phyloP scores from a whole-genome alignment of 2,888 invertebrate species.

The Leucozona laternaria region DNA sequence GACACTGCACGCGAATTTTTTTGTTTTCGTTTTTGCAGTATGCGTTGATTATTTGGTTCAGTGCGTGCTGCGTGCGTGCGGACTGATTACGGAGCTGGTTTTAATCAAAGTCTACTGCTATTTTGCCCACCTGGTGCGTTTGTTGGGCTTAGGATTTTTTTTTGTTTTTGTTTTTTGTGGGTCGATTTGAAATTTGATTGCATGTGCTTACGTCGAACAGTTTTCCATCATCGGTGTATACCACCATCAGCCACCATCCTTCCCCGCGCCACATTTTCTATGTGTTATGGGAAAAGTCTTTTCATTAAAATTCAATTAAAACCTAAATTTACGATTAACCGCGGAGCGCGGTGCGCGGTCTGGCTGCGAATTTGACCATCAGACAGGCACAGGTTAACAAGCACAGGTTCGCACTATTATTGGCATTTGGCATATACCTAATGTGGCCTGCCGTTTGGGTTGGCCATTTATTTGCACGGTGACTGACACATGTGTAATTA shows the following conservation, averaged over 20 bases:
- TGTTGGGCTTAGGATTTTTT: slow-evolving; percentile 44
- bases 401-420: slow-evolving; percentile 42
- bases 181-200: slow-evolving; percentile 55
- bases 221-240: slow-evolving; percentile 63
- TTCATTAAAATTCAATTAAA: slow-evolving; percentile 76
- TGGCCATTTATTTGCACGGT: slow-evolving; percentile 55
- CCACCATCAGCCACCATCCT: neutral
- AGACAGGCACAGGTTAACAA: neutral
- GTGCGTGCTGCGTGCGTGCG: slow-evolving; percentile 67
- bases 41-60: slow-evolving; percentile 55
- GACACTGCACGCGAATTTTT: slow-evolving; percentile 44
- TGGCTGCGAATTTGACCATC: slow-evolving; percentile 17
- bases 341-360: neutral
- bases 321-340: slow-evolving; percentile 68
- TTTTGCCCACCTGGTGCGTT: slow-evolving; percentile 73
- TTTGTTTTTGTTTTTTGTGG: slow-evolving; percentile 2
- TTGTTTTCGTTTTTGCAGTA: neutral
- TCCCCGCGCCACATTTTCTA: neutral
- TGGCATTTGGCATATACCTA: slow-evolving; percentile 35
- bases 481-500: slow-evolving; percentile 71
- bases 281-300: slow-evolving; percentile 48
- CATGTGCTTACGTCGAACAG: slow-evolving; percentile 59
- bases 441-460: slow-evolving; percentile 3
- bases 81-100: slow-evolving; percentile 67
- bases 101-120: slow-evolving; percentile 58